Evolutionary conservation across 2,888 invertebrate genomes (phyloP), one percentile per base, ranked within the genome.

Genomic region (Deladenus siricidicola): DNA sequence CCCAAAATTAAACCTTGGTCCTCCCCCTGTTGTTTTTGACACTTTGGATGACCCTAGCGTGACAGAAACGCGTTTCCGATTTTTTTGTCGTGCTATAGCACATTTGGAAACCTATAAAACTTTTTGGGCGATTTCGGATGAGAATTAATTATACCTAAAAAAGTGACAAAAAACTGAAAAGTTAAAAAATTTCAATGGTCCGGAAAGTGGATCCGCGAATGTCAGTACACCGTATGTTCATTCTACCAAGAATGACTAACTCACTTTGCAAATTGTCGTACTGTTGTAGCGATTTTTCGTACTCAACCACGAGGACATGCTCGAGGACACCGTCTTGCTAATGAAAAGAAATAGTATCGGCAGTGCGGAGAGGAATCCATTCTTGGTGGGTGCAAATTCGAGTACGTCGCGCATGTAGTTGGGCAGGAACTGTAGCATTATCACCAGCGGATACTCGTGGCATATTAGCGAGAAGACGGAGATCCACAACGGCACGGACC

Each of bases 361-460:
- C 14, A 76, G 61, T 0, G 76, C 74, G 2, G 70, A 69, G 34
- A 70, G 58, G 3, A 65, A 26, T 6, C 53, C 75, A 48, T 75
- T 75, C 47, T 75, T 69, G 4, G 76, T 74, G n/a, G 76, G 76
- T n/a, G 74, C 68, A 48, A 76, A 74, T 50, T 74, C 73, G 10
- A 76, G 64, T 10, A 76, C 75, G 55, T 76, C 76, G 58, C 75
- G 59, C 73, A 76, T 73, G 58, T 76, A 76, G 49, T 76, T 76
- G 1, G 76, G 76, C 17, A 76, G 63, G 48, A 76, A 76, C 54
- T 72, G 75, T 2, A 76, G 64, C 73, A 76, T 74, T 42, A 76
- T 74, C 17, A 76, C 74, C 6, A 76, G 62, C 1, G 76, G 76
- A 30, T 72, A 76, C 23, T 66, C 68, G 39, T 68, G 68, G 50